Conservation (phyloP, 2,888 invertebrate genomes). For the Orthosia cruda region DNA sequence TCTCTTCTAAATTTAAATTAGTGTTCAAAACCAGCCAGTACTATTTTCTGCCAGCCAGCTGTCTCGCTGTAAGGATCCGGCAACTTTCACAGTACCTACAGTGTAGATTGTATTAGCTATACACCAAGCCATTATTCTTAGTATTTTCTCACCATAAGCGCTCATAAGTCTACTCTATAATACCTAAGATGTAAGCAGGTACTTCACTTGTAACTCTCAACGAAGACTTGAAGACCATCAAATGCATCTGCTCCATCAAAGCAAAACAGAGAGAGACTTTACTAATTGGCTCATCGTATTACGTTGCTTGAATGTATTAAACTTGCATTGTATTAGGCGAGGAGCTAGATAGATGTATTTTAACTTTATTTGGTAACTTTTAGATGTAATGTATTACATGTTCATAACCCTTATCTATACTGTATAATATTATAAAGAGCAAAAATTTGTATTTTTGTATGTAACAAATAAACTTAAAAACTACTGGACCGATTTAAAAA, state of each 20-base stretch:
- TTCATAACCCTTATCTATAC: background rate
- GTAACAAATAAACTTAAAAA: no score
- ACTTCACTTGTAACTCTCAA: background rate
- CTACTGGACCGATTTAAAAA: no score
- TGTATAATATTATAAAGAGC: no score
- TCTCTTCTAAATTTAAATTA: no score
- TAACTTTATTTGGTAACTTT: slow-evolving; percentile 4
- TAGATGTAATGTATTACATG: background rate
- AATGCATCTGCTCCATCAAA: background rate
- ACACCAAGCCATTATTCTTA: background rate
- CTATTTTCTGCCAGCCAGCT: no score
- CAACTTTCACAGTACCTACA: no score
- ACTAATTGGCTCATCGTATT: slow-evolving; percentile 19
- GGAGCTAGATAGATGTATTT: background rate
- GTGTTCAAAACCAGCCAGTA: no score
- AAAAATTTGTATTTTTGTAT: no score
- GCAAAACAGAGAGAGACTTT: background rate
- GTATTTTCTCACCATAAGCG: background rate
- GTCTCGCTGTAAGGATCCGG: no score
- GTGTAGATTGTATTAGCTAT: no score
- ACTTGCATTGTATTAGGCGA: slow-evolving; percentile 11
- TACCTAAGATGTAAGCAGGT: background rate
- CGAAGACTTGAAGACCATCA: slow-evolving; percentile 10
- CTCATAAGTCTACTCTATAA: background rate
- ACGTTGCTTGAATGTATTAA: background rate